Percentiles rank a stretch among this genome's conserved stretches.
Evolutionary conservation across 1,140 invertebrate genomes (phyloP).

Genomic region (Pachyrhynchus sulphureomaculatus): DNA sequence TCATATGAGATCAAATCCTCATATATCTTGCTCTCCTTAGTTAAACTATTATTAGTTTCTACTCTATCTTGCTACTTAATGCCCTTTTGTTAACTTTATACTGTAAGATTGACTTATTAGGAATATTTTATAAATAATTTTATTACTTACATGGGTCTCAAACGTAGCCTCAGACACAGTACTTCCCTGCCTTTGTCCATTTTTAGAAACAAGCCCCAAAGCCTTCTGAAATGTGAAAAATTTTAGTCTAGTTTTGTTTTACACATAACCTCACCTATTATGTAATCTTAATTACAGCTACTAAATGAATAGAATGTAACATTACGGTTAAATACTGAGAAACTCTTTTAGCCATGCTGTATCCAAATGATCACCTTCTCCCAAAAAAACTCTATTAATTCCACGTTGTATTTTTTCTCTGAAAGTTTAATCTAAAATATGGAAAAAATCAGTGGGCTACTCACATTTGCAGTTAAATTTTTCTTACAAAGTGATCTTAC

Average conservation of each 20-base stretch:
- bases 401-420: conserved; percentile 1
- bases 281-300: conserved; percentile 13
- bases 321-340: conserved; percentile 34
- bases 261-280: conserved; percentile 19
- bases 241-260: not conserved
- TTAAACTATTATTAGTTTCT: too few relatives aligned
- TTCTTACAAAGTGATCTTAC: conserved; percentile 35
- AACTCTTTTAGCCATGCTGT: conserved; percentile 34
- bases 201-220: conserved; percentile 51
- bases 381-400: conserved; percentile 9
- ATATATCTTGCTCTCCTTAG: too few relatives aligned
- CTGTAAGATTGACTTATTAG: too few relatives aligned
- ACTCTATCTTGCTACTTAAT: too few relatives aligned
- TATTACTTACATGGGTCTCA: conserved; percentile 64
- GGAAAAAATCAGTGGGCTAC: conserved; percentile 20
- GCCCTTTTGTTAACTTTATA: too few relatives aligned
- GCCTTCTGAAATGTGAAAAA: conserved; percentile 35
- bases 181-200: conserved; percentile 62
- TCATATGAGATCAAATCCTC: too few relatives aligned
- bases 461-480: conserved; percentile 32
- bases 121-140: not conserved
- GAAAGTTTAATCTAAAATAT: conserved; percentile 22
- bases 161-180: conserved; percentile 63
- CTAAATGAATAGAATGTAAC: conserved; percentile 2
- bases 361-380: conserved; percentile 7